Percentiles rank a stretch among this genome's conserved stretches.
Conservation (phyloP, 1,140 invertebrate species). For the Papilio polytes region DNA sequence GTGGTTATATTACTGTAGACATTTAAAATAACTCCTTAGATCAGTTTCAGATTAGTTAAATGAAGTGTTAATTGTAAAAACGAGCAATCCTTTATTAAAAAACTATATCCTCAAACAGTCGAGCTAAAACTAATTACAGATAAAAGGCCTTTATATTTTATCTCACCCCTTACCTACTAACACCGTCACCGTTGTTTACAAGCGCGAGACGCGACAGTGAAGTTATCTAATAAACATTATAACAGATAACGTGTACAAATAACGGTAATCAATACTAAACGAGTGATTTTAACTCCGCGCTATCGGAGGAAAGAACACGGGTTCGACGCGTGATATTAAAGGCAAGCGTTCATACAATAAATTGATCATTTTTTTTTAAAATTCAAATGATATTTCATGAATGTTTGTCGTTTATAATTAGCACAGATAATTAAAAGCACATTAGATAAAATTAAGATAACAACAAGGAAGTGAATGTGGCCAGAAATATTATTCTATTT, state of each 20-base stretch:
- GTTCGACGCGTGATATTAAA: conserved; percentile 3
- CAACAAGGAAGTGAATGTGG: too few species aligned
- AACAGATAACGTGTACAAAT: conserved; percentile 28
- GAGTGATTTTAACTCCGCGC: conserved; percentile 16
- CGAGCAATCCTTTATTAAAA: background rate
- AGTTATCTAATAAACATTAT: conserved; percentile 30
- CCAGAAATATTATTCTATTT: too few species aligned
- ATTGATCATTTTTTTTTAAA: too few species aligned
- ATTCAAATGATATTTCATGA: too few species aligned
- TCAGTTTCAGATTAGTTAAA: too few species aligned
- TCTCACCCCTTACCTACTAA: conserved; percentile 7
- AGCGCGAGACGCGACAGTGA: background rate
- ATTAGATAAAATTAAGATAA: too few species aligned
- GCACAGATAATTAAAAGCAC: too few species aligned
- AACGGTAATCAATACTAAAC: conserved; percentile 24
- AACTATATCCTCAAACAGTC: too few species aligned
- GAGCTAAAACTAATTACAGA: background rate
- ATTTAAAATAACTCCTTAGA: too few species aligned
- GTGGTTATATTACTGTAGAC: too few species aligned
- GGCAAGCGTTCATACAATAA: background rate
- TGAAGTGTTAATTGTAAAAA: background rate
- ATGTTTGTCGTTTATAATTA: too few species aligned
- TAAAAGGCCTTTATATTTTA: background rate
- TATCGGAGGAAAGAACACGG: conserved; percentile 13
- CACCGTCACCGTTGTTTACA: conserved; percentile 26